Base-by-base conservation (phyloP, 1,140 invertebrate species). In the Hylaeus anthracinus region DNA sequence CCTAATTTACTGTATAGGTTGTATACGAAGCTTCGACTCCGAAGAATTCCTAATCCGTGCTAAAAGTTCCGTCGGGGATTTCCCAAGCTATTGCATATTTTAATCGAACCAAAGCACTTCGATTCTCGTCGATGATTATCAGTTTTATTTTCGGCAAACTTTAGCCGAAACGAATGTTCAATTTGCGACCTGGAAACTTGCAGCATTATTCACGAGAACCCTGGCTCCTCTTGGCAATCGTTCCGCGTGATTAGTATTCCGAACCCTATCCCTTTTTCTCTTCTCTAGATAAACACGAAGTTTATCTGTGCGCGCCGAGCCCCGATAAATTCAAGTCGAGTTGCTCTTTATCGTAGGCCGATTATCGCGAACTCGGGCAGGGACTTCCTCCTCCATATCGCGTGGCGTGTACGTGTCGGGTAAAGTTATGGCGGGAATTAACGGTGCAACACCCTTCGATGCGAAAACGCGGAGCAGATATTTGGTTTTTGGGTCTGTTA, bases 341-440 rank as follows among this genome's bases (percentile, higher is more conserved):
- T 51, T 61, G 48, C 72, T 58, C 84, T 84, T 86, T 87, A 86
- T 86, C 73, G 67, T 71, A 55, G 70, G 14, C 58, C 71, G 81
- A 86, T 86, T 87, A 86, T 87, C 73, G 60, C 61, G 61, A 9
- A 10, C 73, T 66, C 67, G 67, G 51, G 66, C 58, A 66, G 61
- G 73, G n/a, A 65, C 79, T 84, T 75, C 56, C 72, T 79, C n/a
- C 43, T 45, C 41, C 43, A 45, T 72, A 72, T 66, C 55, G 65
- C 70, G 15, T 26, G 3, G 55, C 41, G 26, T 70, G 51, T 15
- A 48, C 48, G 66, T 51, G 80, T 3, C 61, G 66, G 26, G 45
- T 14, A 43, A 55, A 70, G 45, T 15, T 48, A 53, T 43, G 48
- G 60, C 15, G 51, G 71, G 71, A 81, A 85, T 85, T 76, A 84